These are phyloP conservation scores for Otus scops DNA, from an alignment of 2,797 vertebrate genomes.

Conservation along the genomic window DNA sequence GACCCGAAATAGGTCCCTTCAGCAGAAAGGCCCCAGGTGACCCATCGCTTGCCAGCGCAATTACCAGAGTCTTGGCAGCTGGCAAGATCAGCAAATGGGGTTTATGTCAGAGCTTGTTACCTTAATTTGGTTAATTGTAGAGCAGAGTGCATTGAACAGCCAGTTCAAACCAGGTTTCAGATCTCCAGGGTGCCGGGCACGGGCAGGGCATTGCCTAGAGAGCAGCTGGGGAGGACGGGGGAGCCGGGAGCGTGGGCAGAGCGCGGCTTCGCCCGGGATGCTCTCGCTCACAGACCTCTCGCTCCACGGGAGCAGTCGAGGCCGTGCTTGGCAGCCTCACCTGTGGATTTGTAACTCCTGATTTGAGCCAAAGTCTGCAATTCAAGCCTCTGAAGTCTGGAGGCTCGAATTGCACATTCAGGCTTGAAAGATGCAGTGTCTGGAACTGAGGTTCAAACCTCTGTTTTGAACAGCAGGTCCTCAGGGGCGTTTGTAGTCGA, in stretches of 20 bases:
- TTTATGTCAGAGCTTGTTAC: constrained; percentile 56
- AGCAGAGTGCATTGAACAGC: constrained; percentile 6
- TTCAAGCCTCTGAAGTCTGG: background rate
- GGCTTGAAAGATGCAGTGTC: background rate
- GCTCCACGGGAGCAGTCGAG: background rate
- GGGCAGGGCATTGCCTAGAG: background rate
- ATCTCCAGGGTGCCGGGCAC: background rate
- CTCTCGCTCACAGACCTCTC: fast-evolving
- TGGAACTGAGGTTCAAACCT: background rate
- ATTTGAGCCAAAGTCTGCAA: background rate
- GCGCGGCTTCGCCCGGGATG: background rate
- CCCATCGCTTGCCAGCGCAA: background rate
- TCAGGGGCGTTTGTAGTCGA: fast-evolving
- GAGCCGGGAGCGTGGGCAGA: background rate
- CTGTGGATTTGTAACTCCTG: background rate
- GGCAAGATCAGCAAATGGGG: constrained; percentile 6
- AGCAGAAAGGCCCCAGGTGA: background rate
- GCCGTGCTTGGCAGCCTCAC: background rate
- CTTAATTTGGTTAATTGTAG: constrained; percentile 67
- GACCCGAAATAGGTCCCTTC: background rate
- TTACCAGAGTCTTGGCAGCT: constrained; percentile 21
- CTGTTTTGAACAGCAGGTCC: background rate
- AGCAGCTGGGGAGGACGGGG: background rate
- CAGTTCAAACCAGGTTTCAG: constrained; percentile 13
- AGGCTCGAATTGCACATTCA: background rate